phyloP scores from a whole-genome alignment of 1,140 invertebrate genomes.

The Drosophila bifasciata region DNA sequence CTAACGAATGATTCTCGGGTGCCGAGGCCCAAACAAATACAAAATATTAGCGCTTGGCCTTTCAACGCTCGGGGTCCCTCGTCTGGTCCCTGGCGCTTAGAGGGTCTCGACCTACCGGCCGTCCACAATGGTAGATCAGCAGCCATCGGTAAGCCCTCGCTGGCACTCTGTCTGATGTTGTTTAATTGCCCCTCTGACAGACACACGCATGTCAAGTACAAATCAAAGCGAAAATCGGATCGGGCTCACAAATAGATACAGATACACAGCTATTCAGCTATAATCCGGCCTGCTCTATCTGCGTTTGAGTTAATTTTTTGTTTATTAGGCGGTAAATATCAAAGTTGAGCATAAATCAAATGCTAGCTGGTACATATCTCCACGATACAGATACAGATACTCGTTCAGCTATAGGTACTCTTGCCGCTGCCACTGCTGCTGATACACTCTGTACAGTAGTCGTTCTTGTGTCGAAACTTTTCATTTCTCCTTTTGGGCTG shows the following conservation, averaged over 20 bases:
- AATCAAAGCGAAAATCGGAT: conserved; percentile 73
- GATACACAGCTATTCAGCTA: conserved; percentile 52
- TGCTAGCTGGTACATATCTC: conserved; percentile 60
- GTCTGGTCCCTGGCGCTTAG: too few relatives aligned
- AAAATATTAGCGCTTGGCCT: conserved; percentile 74
- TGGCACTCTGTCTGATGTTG: conserved; percentile 68
- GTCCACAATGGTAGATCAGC: too few relatives aligned
- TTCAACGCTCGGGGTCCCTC: conserved; percentile 56
- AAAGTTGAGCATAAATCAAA: conserved; percentile 81
- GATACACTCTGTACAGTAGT: conserved; percentile 15
- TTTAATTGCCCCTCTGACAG: conserved; percentile 77
- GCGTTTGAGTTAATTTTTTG: conserved; percentile 79
- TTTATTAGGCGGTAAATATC: conserved; percentile 82
- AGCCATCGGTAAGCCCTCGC: conserved; percentile 3
- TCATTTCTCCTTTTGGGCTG: conserved; percentile 53
- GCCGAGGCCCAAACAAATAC: conserved; percentile 73
- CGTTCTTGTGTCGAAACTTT: conserved; percentile 60
- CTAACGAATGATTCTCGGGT: conserved; percentile 27
- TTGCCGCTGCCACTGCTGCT: too few relatives aligned
- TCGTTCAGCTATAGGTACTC: conserved; percentile 2
- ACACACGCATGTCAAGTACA: conserved; percentile 74
- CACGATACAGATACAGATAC: conserved; percentile 36
- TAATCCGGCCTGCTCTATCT: conserved; percentile 51
- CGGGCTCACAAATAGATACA: conserved; percentile 43
- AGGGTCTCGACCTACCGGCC: too few relatives aligned